Evolutionary conservation across 1,140 invertebrate species (phyloP).

Genomic region (Chironomus striatipennis): DNA sequence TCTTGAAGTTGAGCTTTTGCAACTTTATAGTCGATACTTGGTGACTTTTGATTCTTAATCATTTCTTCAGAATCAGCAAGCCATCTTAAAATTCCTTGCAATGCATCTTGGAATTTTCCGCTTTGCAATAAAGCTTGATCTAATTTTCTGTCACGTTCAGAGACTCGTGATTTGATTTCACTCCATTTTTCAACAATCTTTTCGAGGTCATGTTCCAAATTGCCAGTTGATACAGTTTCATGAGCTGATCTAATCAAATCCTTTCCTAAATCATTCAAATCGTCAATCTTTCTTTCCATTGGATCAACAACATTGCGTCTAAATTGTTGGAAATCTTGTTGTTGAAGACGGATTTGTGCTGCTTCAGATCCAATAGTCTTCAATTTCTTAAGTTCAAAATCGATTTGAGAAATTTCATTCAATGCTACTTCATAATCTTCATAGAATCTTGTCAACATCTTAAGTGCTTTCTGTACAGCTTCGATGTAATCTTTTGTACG

Average conservation of each 20-base stretch:
- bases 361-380: slow-evolving; percentile 86
- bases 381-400: slow-evolving; percentile 63
- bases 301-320: slow-evolving; percentile 66
- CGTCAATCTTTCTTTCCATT: slow-evolving; percentile 67
- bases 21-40: slow-evolving; percentile 94
- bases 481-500: slow-evolving; percentile 63
- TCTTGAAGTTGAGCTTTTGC: slow-evolving; percentile 94
- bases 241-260: slow-evolving; percentile 79
- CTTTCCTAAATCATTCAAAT: slow-evolving; percentile 73
- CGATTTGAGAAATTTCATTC: slow-evolving; percentile 67
- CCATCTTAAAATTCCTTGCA: slow-evolving; percentile 89
- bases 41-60: slow-evolving; percentile 92
- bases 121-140: slow-evolving; percentile 88
- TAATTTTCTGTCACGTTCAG: slow-evolving; percentile 79
- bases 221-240: slow-evolving; percentile 70
- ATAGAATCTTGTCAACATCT: slow-evolving; percentile 77
- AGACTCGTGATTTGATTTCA: slow-evolving; percentile 79
- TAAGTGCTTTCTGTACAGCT: slow-evolving; percentile 62
- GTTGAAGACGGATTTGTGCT: slow-evolving; percentile 79
- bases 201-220: slow-evolving; percentile 82
- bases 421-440: slow-evolving; percentile 61
- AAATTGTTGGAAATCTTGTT: slow-evolving; percentile 79
- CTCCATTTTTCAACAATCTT: slow-evolving; percentile 90
- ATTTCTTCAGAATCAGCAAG: slow-evolving; percentile 90
- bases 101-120: slow-evolving; percentile 93